Conservation (phyloP, 2,797 vertebrate species). For the Monodelphis domestica region DNA sequence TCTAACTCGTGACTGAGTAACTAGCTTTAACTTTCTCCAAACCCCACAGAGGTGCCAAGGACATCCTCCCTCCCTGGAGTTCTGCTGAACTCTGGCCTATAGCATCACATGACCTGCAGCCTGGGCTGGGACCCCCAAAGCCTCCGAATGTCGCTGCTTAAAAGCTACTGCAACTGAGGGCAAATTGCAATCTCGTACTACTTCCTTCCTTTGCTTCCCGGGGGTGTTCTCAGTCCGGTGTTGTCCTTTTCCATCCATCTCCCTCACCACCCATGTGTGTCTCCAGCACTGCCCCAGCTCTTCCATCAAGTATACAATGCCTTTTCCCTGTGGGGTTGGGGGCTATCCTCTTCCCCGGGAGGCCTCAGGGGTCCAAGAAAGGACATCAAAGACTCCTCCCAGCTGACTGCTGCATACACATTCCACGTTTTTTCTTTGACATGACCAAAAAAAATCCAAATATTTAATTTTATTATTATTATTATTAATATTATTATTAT, state of each 20-base stretch:
- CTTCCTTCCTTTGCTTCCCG: slow-evolving; percentile 81
- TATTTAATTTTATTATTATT: slow-evolving; percentile 84
- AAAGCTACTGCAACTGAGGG: slow-evolving; percentile 87
- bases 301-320: slow-evolving; percentile 5
- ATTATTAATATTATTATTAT: slow-evolving; percentile 70
- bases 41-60: slow-evolving; percentile 87
- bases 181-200: slow-evolving; percentile 85
- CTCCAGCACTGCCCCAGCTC: neutral
- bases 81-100: slow-evolving; percentile 86
- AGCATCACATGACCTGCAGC: slow-evolving; percentile 87
- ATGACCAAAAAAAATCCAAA: slow-evolving; percentile 78
- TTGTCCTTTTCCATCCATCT: slow-evolving; percentile 74
- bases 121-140: slow-evolving; percentile 79
- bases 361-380: slow-evolving; percentile 51
- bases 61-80: slow-evolving; percentile 86
- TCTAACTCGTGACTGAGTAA: slow-evolving; percentile 93
- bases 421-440: slow-evolving; percentile 75
- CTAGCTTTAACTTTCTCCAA: slow-evolving; percentile 94
- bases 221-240: slow-evolving; percentile 75
- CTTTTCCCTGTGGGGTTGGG: slow-evolving; percentile 10
- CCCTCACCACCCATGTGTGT: slow-evolving; percentile 21
- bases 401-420: slow-evolving; percentile 69
- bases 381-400: slow-evolving; percentile 60
- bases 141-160: slow-evolving; percentile 89
- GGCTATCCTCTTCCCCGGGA: neutral